Base-by-base conservation (phyloP, 2,797 vertebrate species). In the Lepilemur septentrionalis region DNA sequence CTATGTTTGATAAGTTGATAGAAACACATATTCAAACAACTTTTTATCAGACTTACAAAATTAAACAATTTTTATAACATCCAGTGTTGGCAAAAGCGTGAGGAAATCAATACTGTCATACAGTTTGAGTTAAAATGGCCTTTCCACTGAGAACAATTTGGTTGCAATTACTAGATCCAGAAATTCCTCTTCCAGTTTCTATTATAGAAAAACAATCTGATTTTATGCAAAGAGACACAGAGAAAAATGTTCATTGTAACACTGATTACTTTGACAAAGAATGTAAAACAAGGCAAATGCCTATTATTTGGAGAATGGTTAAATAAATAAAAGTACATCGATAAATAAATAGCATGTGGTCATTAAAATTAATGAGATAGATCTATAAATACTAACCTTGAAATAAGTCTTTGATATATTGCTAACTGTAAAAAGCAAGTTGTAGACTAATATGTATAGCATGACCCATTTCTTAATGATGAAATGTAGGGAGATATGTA, bases 291-390 rank as follows among this genome's bases (percentile, higher is more conserved):
- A 86, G 17, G 14, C 50, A 83, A 94, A 72, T 50, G 18, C 1
- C 43, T 95, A 57, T 84, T 65, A 92, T 80, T 82, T 93, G 46
- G 35, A 38, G 65, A 94, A n/a, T 65, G 57, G 46, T 63, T 93
- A 94, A 93, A 55, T 85, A 91, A 96, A 93, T 76, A 73, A 81
- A 91, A 2, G 28, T 28, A 72, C 7, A 35, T 93, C 72, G 84
- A 81, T 86, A 87, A 92, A 92, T 87, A 89, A 95, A 91, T 69
- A 81, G 28, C 38, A 79, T 38, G 12, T n/a, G 12, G 30, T 30
- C 50, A 90, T 94, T 92, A 91, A 95, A 73, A 93, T 92, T 76
- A 95, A 94, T 89, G 59, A 80, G 70, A n/a, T 41, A 55, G 22
- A 63, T 78, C 50, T 93, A n/a, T 55, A 89, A 86, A 91, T 67